Evolutionary conservation across 2,797 vertebrate genomes (phyloP).

Genomic region (Masticophis lateralis): DNA sequence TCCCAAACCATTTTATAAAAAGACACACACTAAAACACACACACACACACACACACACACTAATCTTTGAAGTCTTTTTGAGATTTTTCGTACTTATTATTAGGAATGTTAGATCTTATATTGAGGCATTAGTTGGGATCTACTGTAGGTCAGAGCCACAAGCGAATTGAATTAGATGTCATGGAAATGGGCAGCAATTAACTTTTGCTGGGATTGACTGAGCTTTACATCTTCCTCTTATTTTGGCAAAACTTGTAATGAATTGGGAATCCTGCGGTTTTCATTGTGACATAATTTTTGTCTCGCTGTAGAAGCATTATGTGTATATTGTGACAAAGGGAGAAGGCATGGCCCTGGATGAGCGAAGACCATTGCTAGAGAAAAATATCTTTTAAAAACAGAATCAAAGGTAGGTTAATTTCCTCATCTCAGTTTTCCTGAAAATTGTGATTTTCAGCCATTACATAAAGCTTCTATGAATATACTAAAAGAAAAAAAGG

Average conservation of each 20-base stretch:
- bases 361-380: not conserved
- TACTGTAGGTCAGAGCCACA: not conserved
- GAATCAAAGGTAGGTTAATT: not conserved
- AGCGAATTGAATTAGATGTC: not conserved
- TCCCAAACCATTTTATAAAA: not conserved
- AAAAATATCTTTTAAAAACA: not conserved
- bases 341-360: not conserved
- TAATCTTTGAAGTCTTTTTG: not conserved
- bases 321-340: not conserved
- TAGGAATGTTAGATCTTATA: not conserved
- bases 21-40: not conserved
- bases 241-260: slow-evolving; percentile 30
- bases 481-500: not conserved
- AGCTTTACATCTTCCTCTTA: slow-evolving; percentile 21
- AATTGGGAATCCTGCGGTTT: not conserved
- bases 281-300: not conserved
- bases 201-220: slow-evolving; percentile 2
- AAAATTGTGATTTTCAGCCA: not conserved
- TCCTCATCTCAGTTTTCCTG: not conserved
- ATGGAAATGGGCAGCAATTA: slow-evolving; percentile 1
- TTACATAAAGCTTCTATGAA: not conserved
- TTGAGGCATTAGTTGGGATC: not conserved
- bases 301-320: not conserved
- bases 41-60: not conserved
- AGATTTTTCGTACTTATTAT: not conserved